These are phyloP conservation scores for Brachypodius melanocephalos DNA, from an alignment of 2,113 vertebrate species.

Conservation along the genomic window DNA sequence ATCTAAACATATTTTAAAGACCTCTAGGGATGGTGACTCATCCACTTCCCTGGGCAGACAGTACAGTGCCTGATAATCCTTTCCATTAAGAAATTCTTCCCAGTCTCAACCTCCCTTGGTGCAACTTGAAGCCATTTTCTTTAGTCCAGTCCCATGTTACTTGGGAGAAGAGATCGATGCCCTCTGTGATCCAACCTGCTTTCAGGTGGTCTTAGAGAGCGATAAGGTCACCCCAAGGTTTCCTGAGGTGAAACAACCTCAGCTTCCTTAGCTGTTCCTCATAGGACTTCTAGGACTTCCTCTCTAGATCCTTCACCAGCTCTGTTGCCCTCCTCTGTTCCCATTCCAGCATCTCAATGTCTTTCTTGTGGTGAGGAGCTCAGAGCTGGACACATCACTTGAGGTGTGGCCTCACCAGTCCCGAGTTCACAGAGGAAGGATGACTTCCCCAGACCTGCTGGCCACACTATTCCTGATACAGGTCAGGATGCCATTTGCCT, in stretches of 20 bases:
- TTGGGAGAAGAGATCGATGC: accelerated
- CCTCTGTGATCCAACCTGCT: background rate
- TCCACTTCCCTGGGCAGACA: background rate
- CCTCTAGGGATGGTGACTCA: background rate
- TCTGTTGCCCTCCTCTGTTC: background rate
- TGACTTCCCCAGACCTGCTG: background rate
- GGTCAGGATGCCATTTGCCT: background rate
- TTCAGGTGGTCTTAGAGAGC: background rate
- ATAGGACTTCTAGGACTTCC: background rate
- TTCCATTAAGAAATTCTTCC: background rate
- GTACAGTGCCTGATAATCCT: background rate
- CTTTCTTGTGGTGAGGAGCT: too few relatives aligned
- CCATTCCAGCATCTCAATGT: background rate
- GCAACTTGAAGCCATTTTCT: background rate
- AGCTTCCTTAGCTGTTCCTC: background rate
- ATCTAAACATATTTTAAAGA: background rate
- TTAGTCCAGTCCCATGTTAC: background rate
- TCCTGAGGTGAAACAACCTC: background rate
- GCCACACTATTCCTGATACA: background rate
- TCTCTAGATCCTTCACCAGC: background rate
- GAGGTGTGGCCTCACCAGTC: background rate
- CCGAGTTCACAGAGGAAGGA: accelerated
- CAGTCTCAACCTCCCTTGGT: background rate
- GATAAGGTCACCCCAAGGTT: accelerated
- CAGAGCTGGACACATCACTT: background rate